These are phyloP conservation scores for Pachypeltis micranthus DNA, from an alignment of 1,140 invertebrate species.

Conservation along the genomic window DNA sequence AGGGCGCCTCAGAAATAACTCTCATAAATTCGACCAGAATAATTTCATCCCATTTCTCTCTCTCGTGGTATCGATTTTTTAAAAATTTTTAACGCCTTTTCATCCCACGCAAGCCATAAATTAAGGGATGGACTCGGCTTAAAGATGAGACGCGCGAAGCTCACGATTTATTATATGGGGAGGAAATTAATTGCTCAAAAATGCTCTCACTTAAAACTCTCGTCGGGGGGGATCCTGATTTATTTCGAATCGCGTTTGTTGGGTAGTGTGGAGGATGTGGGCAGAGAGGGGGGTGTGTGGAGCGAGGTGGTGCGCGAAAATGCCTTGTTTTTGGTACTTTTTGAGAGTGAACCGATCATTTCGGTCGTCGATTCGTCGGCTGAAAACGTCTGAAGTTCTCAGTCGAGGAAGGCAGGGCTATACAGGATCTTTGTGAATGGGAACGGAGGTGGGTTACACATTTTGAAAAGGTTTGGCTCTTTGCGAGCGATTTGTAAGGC, in stretches of 20 bases:
- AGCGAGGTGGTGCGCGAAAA: background rate
- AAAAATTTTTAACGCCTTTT: background rate
- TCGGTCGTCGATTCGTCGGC: background rate
- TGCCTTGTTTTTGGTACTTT: background rate
- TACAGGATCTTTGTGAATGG: no score
- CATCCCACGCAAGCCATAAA: background rate
- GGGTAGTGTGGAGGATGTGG: no score
- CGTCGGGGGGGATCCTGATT: background rate
- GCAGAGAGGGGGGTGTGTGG: no score
- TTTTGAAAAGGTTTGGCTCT: no score
- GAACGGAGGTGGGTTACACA: no score
- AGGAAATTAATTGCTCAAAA: background rate
- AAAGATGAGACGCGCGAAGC: background rate
- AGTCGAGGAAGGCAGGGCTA: no score
- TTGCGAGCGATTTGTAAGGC: no score
- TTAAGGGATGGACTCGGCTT: background rate
- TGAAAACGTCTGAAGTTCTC: no score
- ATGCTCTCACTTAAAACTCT: background rate
- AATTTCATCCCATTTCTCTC: background rate
- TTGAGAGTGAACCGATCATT: background rate
- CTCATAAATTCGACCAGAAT: background rate
- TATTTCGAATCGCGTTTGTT: background rate
- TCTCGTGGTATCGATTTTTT: no score
- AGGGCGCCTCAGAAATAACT: background rate
- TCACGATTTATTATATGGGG: conserved; percentile 1